Conservation (phyloP, 2,888 invertebrate species). For the Lamellibrachia satsuma region DNA sequence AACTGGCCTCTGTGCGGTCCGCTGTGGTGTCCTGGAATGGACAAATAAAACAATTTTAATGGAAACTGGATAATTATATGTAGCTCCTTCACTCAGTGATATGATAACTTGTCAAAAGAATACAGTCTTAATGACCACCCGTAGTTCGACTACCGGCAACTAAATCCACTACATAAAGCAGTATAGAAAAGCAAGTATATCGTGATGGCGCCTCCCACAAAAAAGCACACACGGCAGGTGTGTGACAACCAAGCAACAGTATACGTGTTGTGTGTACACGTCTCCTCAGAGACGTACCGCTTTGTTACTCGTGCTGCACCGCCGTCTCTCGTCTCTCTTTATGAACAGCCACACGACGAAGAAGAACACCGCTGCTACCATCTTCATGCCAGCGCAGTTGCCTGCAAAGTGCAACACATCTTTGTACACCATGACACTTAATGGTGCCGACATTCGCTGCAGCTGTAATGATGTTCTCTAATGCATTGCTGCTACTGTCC, state of each 20-base stretch:
- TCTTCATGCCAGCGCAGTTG: conserved; percentile 23
- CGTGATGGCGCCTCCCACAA: too few species aligned
- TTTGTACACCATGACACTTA: background rate
- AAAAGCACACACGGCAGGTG: too few species aligned
- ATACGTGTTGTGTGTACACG: background rate
- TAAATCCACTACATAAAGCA: too few species aligned
- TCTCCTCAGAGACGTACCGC: background rate
- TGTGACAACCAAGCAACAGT: background rate
- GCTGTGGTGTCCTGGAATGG: background rate
- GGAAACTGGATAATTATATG: background rate
- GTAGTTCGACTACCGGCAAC: too few species aligned
- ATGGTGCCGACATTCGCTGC: background rate
- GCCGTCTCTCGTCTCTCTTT: conserved; percentile 13
- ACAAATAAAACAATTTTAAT: background rate
- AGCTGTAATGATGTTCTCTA: background rate
- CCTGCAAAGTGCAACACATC: background rate
- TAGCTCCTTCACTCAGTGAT: background rate
- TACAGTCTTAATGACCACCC: too few species aligned
- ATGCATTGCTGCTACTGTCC: too few species aligned
- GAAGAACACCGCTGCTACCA: conserved; percentile 24
- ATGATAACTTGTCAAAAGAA: background rate
- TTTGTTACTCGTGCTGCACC: background rate
- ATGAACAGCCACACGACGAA: conserved; percentile 18
- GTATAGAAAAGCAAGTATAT: too few species aligned
- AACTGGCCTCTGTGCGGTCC: background rate